Percentiles rank a stretch among this genome's conserved stretches.
Conservation (phyloP, 2,113 vertebrate genomes). For the Chaenogobius annularis region DNA sequence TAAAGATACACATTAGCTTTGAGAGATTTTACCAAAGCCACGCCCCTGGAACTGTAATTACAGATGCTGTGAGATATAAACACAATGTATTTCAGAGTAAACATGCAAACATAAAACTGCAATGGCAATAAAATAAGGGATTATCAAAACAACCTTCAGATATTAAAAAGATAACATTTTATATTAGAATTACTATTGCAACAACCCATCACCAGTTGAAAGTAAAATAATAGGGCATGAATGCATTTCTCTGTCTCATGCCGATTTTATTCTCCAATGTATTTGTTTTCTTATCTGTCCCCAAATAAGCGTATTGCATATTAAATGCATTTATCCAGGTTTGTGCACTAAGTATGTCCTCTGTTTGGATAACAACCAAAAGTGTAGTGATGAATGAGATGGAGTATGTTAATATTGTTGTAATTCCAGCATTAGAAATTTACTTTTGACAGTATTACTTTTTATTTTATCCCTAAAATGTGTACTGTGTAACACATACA, state of each 20-base stretch:
- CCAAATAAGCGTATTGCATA: not conserved
- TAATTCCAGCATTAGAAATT: not conserved
- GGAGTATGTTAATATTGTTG: too few relatives aligned
- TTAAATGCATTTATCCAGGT: not conserved
- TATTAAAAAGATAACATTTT: not conserved
- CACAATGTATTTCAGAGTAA: not conserved
- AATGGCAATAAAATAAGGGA: not conserved
- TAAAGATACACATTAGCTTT: too few relatives aligned
- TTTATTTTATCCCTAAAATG: not conserved
- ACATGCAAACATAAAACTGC: not conserved
- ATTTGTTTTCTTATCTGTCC: not conserved
- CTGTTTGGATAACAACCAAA: not conserved
- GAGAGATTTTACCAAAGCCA: too few relatives aligned
- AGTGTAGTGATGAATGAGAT: not conserved
- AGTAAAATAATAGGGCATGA: too few relatives aligned
- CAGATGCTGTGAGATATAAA: not conserved
- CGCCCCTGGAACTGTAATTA: not conserved
- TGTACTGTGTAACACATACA: not conserved
- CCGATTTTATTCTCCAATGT: not conserved
- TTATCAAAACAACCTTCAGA: not conserved
- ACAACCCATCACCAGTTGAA: too few relatives aligned
- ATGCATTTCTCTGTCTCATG: not conserved
- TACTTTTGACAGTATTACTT: not conserved
- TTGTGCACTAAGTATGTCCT: not conserved
- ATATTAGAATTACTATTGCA: too few relatives aligned